phyloP scores from a whole-genome alignment of 2,888 invertebrate species.

The Macrophya alboannulata region DNA sequence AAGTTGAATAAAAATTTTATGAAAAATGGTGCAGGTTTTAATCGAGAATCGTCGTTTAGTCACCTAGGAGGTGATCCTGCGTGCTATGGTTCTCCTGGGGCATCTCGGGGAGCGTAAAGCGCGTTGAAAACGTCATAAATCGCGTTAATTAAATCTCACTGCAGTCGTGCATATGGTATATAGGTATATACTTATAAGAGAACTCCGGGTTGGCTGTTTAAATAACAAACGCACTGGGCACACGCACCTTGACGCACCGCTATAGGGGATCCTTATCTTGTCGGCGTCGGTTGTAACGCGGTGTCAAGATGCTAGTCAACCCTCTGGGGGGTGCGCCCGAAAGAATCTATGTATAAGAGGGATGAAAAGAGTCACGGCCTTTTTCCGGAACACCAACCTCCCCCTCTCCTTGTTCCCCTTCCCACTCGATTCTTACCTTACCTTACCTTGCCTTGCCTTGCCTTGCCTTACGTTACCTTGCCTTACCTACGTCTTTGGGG shows the following conservation, averaged over 20 bases:
- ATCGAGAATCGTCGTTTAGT: not conserved
- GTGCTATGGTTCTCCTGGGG: not conserved
- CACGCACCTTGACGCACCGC: constrained; percentile 70
- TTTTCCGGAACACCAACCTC: constrained; percentile 61
- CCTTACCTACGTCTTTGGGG: constrained; percentile 67
- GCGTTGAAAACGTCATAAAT: constrained; percentile 69
- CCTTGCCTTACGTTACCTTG: not conserved
- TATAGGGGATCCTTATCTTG: constrained; percentile 73
- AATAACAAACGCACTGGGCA: constrained; percentile 74
- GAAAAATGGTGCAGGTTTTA: not conserved
- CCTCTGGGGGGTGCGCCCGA: constrained; percentile 59
- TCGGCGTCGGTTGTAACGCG: constrained; percentile 67
- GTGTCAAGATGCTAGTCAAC: constrained; percentile 72
- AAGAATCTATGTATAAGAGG: constrained; percentile 45
- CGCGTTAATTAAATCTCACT: constrained; percentile 73
- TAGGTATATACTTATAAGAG: constrained; percentile 23
- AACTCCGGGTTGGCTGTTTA: constrained; percentile 50
- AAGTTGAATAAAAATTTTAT: not conserved
- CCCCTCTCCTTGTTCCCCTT: not conserved
- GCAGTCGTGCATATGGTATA: constrained; percentile 41
- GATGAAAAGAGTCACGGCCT: constrained; percentile 59
- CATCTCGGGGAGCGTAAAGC: constrained; percentile 37
- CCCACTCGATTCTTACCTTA: not conserved
- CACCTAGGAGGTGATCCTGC: not conserved
- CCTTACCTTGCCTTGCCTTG: not conserved